Evolutionary conservation across 2,888 invertebrate species (phyloP), one percentile per base, ranked within the genome.

Genomic region (Coleophora flavipennella): DNA sequence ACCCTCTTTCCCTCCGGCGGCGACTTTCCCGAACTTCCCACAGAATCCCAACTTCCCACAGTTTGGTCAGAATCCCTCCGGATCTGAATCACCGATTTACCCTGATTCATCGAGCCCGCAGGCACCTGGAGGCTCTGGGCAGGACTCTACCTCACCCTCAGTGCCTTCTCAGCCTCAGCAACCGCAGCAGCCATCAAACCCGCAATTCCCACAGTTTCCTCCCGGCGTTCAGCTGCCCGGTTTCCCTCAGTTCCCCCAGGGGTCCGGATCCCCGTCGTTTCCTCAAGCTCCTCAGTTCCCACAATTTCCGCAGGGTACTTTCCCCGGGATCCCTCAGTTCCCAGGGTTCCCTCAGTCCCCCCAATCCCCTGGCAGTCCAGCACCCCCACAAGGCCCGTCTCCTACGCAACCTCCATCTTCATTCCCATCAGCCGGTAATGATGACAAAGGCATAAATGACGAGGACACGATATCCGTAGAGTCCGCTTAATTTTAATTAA

Each of bases 381-480:
- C 47, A 14, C 45, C 51, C 20, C 51, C 60, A 14, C 62, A 64
- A 40, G 45, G 44, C 1, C 66, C 68, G 1, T 53, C 62, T 1
- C 57, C 62, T 29, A 29, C 29, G 4, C 48, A 66, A 6, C 67
- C 74, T 2, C 65, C 77, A 4, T 38, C 68, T 6, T 60, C 53
- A 28, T 71, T 66, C 41, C 76, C 78, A 1, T 62, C 62, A 10
- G 57, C 55, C 2, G 49, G 44, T 20, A 61, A 55, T 31, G 59
- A 57, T n/a, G 67, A 70, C 42, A 59, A 61, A 47, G 68, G 73
- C 12, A 39, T 79, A 2, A 80, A 73, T 42, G 79, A 83, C 25
- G 83, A 79, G 62, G 84, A 84, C 39, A 74, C 83, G 10, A 51
- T 84, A 55, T 65, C 83, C n/a, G 71, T 84, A 36, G 84, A 84